phyloP scores from a whole-genome alignment of 2,797 vertebrate genomes.

The Australoheros facetus region DNA sequence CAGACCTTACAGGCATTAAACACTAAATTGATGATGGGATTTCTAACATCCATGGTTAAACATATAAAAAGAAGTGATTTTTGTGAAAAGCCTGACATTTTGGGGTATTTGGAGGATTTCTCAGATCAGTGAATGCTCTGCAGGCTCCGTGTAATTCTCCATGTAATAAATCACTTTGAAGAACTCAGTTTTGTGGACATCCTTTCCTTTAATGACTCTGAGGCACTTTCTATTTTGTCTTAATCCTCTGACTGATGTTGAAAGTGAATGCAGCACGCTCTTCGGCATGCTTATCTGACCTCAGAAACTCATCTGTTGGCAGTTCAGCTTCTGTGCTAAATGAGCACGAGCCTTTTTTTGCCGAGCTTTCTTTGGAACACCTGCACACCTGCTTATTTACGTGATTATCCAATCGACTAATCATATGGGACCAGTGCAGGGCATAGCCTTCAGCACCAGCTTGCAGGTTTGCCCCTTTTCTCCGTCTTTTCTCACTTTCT shows the following conservation, averaged over 20 bases:
- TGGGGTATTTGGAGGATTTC: not conserved
- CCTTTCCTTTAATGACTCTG: conserved; percentile 17
- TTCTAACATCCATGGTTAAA: conserved; percentile 1
- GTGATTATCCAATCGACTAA: not conserved
- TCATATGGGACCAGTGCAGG: not conserved
- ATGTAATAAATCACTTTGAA: conserved; percentile 37
- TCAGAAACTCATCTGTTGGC: conserved; percentile 2
- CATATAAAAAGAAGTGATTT: conserved; percentile 10
- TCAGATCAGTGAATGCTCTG: conserved; percentile 17
- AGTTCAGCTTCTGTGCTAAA: not conserved
- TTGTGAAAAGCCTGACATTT: conserved; percentile 21
- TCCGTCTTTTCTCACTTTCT: not conserved
- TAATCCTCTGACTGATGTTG: conserved; percentile 43
- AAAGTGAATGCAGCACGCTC: conserved; percentile 11
- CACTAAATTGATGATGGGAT: not conserved
- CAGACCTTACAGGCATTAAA: conserved; percentile 6
- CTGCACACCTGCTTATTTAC: not conserved
- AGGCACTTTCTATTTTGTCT: conserved; percentile 25
- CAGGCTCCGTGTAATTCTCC: conserved; percentile 22
- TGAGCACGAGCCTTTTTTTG: not conserved
- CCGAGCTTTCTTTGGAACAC: not conserved
- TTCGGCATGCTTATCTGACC: not conserved
- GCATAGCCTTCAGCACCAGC: not conserved
- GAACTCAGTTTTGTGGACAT: conserved; percentile 1
- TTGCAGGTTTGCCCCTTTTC: not conserved